A percentile compares a stretch with the other conserved stretches of the same genome.
Conservation (phyloP, 1,140 invertebrate genomes). For the Manduca sexta region DNA sequence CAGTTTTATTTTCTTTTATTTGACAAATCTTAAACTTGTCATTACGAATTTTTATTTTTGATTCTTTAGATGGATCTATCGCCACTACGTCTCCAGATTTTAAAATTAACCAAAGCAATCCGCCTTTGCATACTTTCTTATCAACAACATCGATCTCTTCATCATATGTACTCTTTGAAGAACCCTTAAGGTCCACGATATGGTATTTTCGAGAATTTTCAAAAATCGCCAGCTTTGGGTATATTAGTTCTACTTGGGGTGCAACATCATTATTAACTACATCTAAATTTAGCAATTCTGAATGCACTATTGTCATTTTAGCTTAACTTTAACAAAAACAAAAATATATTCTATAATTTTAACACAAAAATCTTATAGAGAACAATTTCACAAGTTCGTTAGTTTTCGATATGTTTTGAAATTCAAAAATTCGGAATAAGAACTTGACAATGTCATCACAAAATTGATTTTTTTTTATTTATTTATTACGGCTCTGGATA, state of each 20-base stretch:
- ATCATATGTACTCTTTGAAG: conserved; percentile 12
- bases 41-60: conserved; percentile 28
- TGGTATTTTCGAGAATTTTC: conserved; percentile 30
- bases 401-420: neutral
- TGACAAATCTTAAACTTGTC: conserved; percentile 41
- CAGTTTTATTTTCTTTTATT: conserved; percentile 22
- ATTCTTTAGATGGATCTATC: conserved; percentile 26
- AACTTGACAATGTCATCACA: neutral
- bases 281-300: conserved; percentile 6
- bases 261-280: neutral
- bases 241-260: conserved; percentile 27
- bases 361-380: too few relatives aligned
- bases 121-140: conserved; percentile 28
- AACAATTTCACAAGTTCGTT: neutral
- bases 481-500: too few relatives aligned
- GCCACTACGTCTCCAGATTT: conserved; percentile 40
- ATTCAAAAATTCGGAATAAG: neutral
- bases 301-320: conserved; percentile 7
- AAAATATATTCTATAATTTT: too few relatives aligned
- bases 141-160: conserved; percentile 35
- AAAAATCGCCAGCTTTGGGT: conserved; percentile 45
- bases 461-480: too few relatives aligned
- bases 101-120: conserved; percentile 43
- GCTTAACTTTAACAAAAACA: too few relatives aligned
- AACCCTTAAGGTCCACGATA: conserved; percentile 24